Percentiles rank a stretch among this genome's conserved stretches.
phyloP scores from a whole-genome alignment of 2,888 invertebrate species.

The Hartigia nigra region DNA sequence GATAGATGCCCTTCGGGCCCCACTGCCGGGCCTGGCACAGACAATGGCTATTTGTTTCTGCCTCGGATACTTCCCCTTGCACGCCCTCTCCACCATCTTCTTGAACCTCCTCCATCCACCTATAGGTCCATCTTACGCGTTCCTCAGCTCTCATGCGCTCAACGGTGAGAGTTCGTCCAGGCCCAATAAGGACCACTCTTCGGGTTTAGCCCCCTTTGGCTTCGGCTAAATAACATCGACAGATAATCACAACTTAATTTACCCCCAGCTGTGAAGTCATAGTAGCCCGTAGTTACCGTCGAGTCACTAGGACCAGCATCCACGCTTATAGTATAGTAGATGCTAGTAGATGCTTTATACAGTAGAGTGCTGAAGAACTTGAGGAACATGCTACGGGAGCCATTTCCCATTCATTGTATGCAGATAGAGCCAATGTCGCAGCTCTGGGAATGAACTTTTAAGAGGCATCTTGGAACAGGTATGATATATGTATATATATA shows the following conservation, averaged over 20 bases:
- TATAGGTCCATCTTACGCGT: constrained; percentile 2
- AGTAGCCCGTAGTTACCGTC: constrained; percentile 23
- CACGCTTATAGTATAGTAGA: neutral
- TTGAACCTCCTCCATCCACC: neutral
- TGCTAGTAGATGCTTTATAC: neutral
- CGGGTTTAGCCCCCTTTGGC: constrained; percentile 8
- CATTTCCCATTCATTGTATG: constrained; percentile 46
- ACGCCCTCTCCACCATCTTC: neutral
- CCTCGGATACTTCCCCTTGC: constrained; percentile 36
- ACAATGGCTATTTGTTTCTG: constrained; percentile 66
- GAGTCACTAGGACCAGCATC: constrained; percentile 15
- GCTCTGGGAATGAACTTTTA: constrained; percentile 44
- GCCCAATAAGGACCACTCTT: neutral
- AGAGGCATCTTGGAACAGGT: constrained; percentile 31
- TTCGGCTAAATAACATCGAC: constrained; percentile 64
- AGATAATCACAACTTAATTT: constrained; percentile 66
- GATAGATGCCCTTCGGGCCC: constrained; percentile 64
- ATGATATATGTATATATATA: constrained; percentile 10
- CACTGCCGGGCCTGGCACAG: constrained; percentile 55
- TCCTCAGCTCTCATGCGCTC: neutral
- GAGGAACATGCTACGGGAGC: constrained; percentile 16
- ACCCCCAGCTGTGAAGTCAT: constrained; percentile 55
- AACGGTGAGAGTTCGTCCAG: neutral
- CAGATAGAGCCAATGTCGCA: constrained; percentile 33
- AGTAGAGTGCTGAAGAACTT: neutral